These are phyloP conservation scores for Drosophila setosimentum DNA, from an alignment of 2,888 invertebrate species.

Conservation along the genomic window DNA sequence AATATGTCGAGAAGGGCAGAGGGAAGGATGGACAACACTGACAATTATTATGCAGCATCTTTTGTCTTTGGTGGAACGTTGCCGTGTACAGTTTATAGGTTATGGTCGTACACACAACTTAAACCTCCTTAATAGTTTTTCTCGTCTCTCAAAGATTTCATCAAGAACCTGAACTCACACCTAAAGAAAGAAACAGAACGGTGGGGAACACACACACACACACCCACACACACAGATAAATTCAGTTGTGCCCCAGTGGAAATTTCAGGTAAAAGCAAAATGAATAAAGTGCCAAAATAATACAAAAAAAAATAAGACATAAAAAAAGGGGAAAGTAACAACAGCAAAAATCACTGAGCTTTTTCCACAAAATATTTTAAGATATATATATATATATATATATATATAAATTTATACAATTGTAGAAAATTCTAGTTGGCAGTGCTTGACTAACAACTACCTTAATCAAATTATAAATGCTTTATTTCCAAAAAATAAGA, in stretches of 20 bases:
- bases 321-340: constrained; percentile 17
- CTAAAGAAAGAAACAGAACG: constrained; percentile 6
- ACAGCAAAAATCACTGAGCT: constrained; percentile 34
- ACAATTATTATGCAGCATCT: constrained; percentile 60
- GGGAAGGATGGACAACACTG: constrained; percentile 31
- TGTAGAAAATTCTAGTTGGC: too few relatives aligned
- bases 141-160: constrained; percentile 50
- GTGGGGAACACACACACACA: constrained; percentile 2
- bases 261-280: constrained; percentile 41
- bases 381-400: background rate
- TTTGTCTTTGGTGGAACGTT: constrained; percentile 52
- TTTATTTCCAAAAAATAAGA: background rate
- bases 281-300: constrained; percentile 28
- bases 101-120: constrained; percentile 61
- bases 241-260: background rate
- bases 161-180: constrained; percentile 47
- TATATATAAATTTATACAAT: background rate
- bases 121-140: constrained; percentile 61
- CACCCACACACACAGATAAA: background rate
- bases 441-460: background rate
- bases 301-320: constrained; percentile 1
- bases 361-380: constrained; percentile 16
- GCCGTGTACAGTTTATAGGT: constrained; percentile 61
- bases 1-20: background rate
- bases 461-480: background rate